These are phyloP conservation scores for Galbula dea DNA, from an alignment of 2,113 vertebrate genomes.

Conservation along the genomic window DNA sequence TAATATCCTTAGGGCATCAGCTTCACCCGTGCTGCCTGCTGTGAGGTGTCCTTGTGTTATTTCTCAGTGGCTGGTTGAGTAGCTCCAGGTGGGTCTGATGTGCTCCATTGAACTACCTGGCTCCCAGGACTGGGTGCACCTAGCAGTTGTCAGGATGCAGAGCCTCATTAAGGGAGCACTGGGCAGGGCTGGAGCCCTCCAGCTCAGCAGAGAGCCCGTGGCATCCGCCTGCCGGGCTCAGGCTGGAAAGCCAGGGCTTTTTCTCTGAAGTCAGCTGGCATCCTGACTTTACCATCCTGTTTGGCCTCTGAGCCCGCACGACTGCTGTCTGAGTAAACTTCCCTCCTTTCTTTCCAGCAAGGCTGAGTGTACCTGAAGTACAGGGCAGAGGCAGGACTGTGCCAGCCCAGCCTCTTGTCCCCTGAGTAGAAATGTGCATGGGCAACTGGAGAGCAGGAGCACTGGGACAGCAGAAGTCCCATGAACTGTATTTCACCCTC, in stretches of 20 bases:
- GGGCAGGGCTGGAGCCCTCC: neutral
- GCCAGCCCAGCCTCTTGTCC: neutral
- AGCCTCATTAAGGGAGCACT: neutral
- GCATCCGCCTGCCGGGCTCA: neutral
- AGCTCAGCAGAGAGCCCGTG: neutral
- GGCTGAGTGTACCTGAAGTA: neutral
- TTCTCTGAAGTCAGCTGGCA: neutral
- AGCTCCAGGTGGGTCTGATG: neutral
- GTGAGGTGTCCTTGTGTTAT: neutral
- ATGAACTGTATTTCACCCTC: neutral
- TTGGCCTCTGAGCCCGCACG: neutral
- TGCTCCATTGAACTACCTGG: accelerated
- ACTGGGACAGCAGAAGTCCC: neutral
- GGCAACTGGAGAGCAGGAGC: neutral
- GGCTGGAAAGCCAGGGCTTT: neutral
- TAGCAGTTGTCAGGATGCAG: neutral
- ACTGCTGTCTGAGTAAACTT: neutral
- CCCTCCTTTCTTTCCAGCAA: neutral
- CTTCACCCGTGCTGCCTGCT: neutral
- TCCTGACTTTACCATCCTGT: neutral
- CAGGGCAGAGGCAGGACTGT: accelerated
- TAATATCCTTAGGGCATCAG: neutral
- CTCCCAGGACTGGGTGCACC: neutral
- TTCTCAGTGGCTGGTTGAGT: accelerated
- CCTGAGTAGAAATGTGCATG: accelerated